Evolutionary conservation across 2,113 vertebrate species (phyloP), one percentile per base, ranked within the genome.

Genomic region (Hypocryptadius cinnamomeus): DNA sequence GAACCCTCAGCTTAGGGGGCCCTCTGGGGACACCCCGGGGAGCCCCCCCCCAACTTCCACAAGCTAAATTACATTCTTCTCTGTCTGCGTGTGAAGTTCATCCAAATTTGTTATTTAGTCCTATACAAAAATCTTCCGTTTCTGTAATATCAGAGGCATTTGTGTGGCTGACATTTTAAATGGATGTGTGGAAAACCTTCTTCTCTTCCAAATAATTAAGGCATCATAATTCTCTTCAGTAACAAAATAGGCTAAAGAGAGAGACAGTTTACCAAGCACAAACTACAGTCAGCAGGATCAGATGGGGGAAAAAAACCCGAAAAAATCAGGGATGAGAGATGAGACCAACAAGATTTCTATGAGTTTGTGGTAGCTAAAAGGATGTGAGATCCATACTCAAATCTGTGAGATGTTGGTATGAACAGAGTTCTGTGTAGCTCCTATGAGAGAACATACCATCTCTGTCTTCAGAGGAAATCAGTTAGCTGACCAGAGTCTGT

Each of bases 41-140:
- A n/a, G n/a, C n/a, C n/a, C n/a, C n/a, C n/a, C n/a, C n/a, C n/a
- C n/a, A n/a, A n/a, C n/a, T n/a, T n/a, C n/a, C n/a, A n/a, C n/a
- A n/a, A n/a, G n/a, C n/a, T n/a, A n/a, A n/a, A 92, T 89, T 50
- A 71, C 59, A 76, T 83, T 90, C 19, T 92, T 96, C 86, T 86
- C 56, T 83, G 51, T 27, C 51, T 95, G 65, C 44, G 42, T 94
- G 66, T 15, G 9, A 85, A 39, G n/a, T 87, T 96, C 31, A 78
- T 89, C 72, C 86, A 83, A 71, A 53, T 40, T 85, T 73, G 60
- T 94, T 95, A 47, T 83, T 85, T 85, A 47, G 44, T 83, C 25
- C 63, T 64, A 83, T 60, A 71, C 42, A 82, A 85, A 94, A 87
- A 61, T 39, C n/a, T 84, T 94, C 79, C 60, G 72, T 77, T 85